Percentiles rank a stretch among this genome's conserved stretches.
Conservation (phyloP, 2,113 vertebrate genomes). For the Pogonocichla stellata region DNA sequence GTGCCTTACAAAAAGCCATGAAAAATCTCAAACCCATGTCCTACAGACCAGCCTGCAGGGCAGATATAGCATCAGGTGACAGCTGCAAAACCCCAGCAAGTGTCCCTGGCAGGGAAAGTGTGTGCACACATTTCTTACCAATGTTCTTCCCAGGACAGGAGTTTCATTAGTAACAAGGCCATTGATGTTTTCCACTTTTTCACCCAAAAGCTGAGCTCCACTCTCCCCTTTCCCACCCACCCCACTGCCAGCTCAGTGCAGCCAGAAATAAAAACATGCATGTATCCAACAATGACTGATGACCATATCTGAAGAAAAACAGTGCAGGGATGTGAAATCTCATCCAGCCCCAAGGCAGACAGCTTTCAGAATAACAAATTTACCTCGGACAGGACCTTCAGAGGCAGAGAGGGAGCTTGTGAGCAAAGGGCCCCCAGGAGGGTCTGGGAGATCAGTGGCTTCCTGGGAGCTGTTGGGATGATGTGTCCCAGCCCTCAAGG, state of each 20-base stretch:
- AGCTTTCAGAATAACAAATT: neutral
- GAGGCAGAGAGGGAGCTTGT: neutral
- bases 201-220: neutral
- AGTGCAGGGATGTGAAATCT: fast-evolving
- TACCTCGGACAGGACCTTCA: neutral
- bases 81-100: neutral
- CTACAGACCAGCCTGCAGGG: neutral
- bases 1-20: neutral
- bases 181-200: neutral
- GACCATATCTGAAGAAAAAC: neutral
- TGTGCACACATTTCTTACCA: fast-evolving
- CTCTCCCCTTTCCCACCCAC: neutral
- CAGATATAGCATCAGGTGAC: fast-evolving
- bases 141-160: neutral
- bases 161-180: neutral
- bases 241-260: neutral
- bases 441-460: fast-evolving
- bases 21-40: neutral
- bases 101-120: neutral
- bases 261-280: neutral
- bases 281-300: neutral
- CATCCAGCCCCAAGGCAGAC: neutral
- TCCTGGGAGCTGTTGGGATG: fast-evolving
- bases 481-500: fast-evolving
- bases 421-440: neutral